Percentiles rank a stretch among this genome's conserved stretches.
Evolutionary conservation across 2,888 invertebrate genomes (phyloP).

Genomic region (Netelia melanura): DNA sequence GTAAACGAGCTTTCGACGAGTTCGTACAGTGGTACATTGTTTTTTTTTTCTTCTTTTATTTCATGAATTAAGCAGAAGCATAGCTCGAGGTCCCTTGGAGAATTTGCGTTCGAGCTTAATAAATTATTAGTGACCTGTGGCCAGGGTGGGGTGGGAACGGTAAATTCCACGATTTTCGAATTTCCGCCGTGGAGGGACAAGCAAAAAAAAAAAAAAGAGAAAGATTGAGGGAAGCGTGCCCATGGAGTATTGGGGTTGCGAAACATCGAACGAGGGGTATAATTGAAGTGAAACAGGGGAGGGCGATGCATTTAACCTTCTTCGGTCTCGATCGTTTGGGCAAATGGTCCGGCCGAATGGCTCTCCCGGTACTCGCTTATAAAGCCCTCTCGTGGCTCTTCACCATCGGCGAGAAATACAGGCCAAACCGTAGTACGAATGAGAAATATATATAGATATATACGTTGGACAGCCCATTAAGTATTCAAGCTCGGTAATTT

Average conservation of each 20-base stretch:
- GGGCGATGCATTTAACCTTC: constrained; percentile 37
- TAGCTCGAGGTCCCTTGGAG: not conserved
- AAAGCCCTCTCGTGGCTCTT: constrained; percentile 36
- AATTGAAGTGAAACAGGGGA: constrained; percentile 26
- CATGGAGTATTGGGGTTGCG: not conserved
- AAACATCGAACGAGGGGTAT: not conserved
- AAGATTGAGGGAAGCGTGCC: not conserved
- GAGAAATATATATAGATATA: constrained; percentile 63
- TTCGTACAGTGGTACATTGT: not conserved
- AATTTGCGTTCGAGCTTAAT: constrained; percentile 36
- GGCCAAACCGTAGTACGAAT: constrained; percentile 27
- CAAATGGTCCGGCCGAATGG: constrained; percentile 49
- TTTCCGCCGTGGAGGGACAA: constrained; percentile 20
- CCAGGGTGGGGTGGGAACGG: not conserved
- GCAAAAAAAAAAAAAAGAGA: not conserved
- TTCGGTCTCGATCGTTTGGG: constrained; percentile 52
- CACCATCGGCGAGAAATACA: constrained; percentile 36
- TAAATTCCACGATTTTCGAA: constrained; percentile 27
- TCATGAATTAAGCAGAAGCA: constrained; percentile 12
- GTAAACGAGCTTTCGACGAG: constrained; percentile 32
- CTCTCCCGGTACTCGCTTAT: constrained; percentile 30
- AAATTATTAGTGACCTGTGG: constrained; percentile 38
- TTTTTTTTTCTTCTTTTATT: not conserved
- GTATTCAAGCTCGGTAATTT: constrained; percentile 74
- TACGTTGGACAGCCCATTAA: constrained; percentile 65